A percentile compares a stretch with the other conserved stretches of the same genome.
phyloP scores from a whole-genome alignment of 1,140 invertebrate species.

The Drosophila ogumai region DNA sequence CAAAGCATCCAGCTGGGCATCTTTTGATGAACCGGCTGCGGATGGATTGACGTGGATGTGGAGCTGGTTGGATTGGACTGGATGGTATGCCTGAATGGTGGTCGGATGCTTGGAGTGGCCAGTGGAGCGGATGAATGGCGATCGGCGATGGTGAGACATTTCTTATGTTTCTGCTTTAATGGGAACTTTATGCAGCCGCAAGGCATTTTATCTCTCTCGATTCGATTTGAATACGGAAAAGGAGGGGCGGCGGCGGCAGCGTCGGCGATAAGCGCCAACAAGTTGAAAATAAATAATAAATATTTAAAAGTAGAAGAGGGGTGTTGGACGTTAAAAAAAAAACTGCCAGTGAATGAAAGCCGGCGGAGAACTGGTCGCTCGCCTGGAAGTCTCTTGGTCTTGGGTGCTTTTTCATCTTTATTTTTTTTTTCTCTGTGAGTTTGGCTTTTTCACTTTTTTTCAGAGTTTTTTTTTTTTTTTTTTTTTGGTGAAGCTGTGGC shows the following conservation, averaged over 20 bases:
- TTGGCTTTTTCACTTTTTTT: slow-evolving; percentile 20
- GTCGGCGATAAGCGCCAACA: slow-evolving; percentile 61
- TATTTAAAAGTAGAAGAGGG: slow-evolving; percentile 64
- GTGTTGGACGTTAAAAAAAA: slow-evolving; percentile 26
- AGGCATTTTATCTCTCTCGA: slow-evolving; percentile 68
- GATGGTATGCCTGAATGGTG: slow-evolving; percentile 13
- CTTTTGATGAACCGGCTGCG: slow-evolving; percentile 59
- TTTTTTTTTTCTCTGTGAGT: slow-evolving; percentile 36
- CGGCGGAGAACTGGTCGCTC: slow-evolving; percentile 72
- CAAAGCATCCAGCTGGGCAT: slow-evolving; percentile 57
- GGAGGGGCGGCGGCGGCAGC: slow-evolving; percentile 14
- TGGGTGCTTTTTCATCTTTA: slow-evolving; percentile 41
- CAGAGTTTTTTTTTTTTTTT: slow-evolving; percentile 26
- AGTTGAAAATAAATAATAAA: slow-evolving; percentile 76
- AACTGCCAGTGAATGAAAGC: slow-evolving; percentile 64
- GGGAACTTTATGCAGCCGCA: slow-evolving; percentile 71
- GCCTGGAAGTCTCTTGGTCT: slow-evolving; percentile 61
- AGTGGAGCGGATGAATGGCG: slow-evolving; percentile 57
- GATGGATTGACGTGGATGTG: slow-evolving; percentile 18
- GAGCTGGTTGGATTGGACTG: slow-evolving; percentile 37
- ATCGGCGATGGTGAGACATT: slow-evolving; percentile 46
- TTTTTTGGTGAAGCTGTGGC: slow-evolving; percentile 67
- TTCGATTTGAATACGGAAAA: slow-evolving; percentile 61
- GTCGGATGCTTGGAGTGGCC: slow-evolving; percentile 24
- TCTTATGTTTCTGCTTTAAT: slow-evolving; percentile 57